Evolutionary conservation across 1,140 invertebrate genomes (phyloP).

Genomic region (Bombus ignitus): DNA sequence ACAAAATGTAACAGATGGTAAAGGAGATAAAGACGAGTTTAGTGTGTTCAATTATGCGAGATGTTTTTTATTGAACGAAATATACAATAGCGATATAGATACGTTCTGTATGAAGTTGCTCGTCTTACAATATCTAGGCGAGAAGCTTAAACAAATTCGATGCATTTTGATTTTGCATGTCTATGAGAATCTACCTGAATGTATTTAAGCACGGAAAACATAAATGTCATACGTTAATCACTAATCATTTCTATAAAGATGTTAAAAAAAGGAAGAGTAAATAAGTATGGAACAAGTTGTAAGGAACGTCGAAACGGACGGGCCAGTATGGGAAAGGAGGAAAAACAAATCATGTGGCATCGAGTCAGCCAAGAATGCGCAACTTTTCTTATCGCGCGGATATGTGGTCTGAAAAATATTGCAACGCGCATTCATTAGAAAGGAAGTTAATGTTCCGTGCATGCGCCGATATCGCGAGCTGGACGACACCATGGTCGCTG

Average conservation of each 20-base stretch:
- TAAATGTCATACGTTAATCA: too few relatives aligned
- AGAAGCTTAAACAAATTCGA: neutral
- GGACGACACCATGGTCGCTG: slow-evolving; percentile 24
- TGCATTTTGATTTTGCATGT: too few relatives aligned
- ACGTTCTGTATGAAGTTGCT: slow-evolving; percentile 20
- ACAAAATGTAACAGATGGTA: neutral
- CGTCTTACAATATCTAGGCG: neutral
- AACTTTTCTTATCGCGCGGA: slow-evolving; percentile 50
- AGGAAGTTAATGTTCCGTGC: slow-evolving; percentile 53
- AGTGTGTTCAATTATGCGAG: neutral
- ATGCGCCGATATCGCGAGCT: slow-evolving; percentile 49
- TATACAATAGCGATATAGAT: neutral
- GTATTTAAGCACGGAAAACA: too few relatives aligned
- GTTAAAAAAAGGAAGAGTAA: neutral
- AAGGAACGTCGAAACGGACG: neutral
- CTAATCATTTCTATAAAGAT: neutral
- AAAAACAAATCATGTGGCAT: slow-evolving; percentile 16
- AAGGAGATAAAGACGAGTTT: neutral
- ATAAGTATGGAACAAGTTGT: neutral
- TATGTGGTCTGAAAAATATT: slow-evolving; percentile 51
- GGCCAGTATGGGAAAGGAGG: neutral
- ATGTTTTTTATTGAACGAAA: slow-evolving; percentile 41
- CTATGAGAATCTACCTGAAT: too few relatives aligned
- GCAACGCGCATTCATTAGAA: slow-evolving; percentile 49
- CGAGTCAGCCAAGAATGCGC: slow-evolving; percentile 47